Evolutionary conservation across 2,888 invertebrate species (phyloP), one percentile per base, ranked within the genome.

Genomic region (Oscheius myriophilus): DNA sequence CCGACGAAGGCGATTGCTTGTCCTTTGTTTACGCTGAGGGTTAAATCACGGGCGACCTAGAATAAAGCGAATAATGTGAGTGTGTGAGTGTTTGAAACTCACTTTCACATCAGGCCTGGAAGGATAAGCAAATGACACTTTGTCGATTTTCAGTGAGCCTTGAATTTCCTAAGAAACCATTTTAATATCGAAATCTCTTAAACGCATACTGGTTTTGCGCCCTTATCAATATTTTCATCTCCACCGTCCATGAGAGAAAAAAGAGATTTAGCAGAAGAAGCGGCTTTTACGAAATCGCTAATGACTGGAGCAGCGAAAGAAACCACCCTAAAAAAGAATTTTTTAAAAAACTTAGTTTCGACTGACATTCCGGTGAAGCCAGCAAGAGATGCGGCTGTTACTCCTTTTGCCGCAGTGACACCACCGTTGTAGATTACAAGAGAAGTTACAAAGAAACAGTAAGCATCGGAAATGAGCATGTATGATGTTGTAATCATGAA

Each of bases 91-190:
- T 6, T 6, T 6, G 33, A 33, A 9, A 49, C 49, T 49, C 3
- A 67, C 58, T 57, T 61, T 61, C 3, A 53, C 41, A 21, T 59
- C 52, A 6, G 91, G 90, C 23, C 94, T 90, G 0, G 92, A 92
- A 1, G 94, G 94, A 88, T 95, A 95, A 52, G 91, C 90, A 88
- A 94, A 94, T 89, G 87, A 93, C 0, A 93, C 90, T 25, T 91
- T 88, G 66, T 91, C 89, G 72, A 92, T 92, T 41, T 90, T 89
- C 0, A 93, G 91, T 83, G 91, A 90, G 7, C 93, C 93, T 7
- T 67, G 16, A 4, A 82, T 70, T 25, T 74, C 53, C 73, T 72
- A 21, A 21, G 52, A 64, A 67, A 18, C 4, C 21, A 9, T 51
- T 21, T n/a, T 39, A 41, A 41, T 42, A 55, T 7, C 12, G 16